phyloP scores from a whole-genome alignment of 2,888 invertebrate genomes.

The Synergus itoensis region DNA sequence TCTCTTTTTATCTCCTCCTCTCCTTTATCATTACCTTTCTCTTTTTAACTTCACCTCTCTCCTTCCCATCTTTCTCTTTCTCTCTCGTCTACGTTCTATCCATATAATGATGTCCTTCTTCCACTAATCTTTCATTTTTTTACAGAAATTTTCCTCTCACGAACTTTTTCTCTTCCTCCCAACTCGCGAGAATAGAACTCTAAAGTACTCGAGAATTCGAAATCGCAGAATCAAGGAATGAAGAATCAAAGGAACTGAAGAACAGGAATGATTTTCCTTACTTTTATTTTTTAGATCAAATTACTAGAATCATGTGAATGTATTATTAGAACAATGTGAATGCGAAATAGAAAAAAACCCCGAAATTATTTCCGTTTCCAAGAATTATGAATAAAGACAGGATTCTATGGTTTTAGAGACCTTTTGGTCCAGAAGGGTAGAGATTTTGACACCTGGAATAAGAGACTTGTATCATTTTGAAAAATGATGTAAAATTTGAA shows the following conservation, averaged over 20 bases:
- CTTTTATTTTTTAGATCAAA: too few relatives aligned
- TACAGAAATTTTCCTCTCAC: too few relatives aligned
- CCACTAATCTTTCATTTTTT: not conserved
- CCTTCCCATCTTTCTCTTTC: conserved; percentile 41
- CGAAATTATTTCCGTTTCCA: too few relatives aligned
- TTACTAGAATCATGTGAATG: too few relatives aligned
- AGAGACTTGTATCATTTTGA: not conserved
- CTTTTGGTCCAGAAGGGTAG: not conserved
- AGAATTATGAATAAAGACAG: too few relatives aligned
- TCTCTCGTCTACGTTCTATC: conserved; percentile 10
- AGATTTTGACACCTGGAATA: not conserved
- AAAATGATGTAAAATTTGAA: not conserved
- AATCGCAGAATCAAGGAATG: not conserved
- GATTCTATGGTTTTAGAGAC: too few relatives aligned
- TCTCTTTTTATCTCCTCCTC: conserved; percentile 34
- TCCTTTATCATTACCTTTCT: conserved; percentile 30
- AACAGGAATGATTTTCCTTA: too few relatives aligned
- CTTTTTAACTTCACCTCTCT: conserved; percentile 33
- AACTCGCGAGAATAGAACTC: not conserved
- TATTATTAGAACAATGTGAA: too few relatives aligned
- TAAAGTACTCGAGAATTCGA: not conserved
- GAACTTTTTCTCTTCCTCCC: conserved; percentile 33
- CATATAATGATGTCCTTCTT: conserved; percentile 20
- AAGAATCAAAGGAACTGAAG: not conserved
- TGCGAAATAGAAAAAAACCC: too few relatives aligned